Evolutionary conservation across 2,113 vertebrate species (phyloP).

Genomic region (Carassius gibelio): DNA sequence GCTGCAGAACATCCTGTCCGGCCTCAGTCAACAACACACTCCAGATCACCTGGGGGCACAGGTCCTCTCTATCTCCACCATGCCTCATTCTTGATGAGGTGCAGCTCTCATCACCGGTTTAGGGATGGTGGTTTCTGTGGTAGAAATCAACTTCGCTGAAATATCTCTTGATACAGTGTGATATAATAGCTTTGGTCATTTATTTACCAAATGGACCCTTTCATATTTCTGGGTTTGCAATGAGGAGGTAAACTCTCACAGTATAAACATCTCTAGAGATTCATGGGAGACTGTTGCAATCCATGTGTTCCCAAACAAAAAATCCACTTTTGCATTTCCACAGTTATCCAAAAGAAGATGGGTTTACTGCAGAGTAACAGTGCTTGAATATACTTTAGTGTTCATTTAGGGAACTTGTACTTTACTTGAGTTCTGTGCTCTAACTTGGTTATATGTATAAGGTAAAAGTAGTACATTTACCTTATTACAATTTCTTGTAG

Average conservation of each 20-base stretch:
- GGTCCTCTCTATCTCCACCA: constrained; percentile 12
- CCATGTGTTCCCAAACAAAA: background rate
- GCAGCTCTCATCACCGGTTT: background rate
- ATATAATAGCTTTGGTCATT: background rate
- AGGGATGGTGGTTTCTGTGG: background rate
- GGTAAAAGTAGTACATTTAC: too few relatives aligned
- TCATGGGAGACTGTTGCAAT: background rate
- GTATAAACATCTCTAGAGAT: background rate
- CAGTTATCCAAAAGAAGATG: background rate
- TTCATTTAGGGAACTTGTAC: background rate
- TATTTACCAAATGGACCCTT: background rate
- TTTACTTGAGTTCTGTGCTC: background rate
- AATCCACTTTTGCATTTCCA: background rate
- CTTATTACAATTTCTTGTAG: too few relatives aligned
- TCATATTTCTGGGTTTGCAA: background rate
- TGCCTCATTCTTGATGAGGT: background rate
- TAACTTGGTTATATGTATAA: too few relatives aligned
- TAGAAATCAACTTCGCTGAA: background rate
- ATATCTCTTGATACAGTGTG: background rate
- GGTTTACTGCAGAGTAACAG: background rate
- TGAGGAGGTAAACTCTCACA: background rate
- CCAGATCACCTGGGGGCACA: constrained; percentile 23
- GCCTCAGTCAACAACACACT: constrained; percentile 64
- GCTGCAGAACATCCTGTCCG: constrained; percentile 67
- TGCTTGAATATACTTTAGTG: background rate